Percentiles rank a stretch among this genome's conserved stretches.
phyloP scores from a whole-genome alignment of 2,113 vertebrate genomes.

The Embiotoca jacksoni region DNA sequence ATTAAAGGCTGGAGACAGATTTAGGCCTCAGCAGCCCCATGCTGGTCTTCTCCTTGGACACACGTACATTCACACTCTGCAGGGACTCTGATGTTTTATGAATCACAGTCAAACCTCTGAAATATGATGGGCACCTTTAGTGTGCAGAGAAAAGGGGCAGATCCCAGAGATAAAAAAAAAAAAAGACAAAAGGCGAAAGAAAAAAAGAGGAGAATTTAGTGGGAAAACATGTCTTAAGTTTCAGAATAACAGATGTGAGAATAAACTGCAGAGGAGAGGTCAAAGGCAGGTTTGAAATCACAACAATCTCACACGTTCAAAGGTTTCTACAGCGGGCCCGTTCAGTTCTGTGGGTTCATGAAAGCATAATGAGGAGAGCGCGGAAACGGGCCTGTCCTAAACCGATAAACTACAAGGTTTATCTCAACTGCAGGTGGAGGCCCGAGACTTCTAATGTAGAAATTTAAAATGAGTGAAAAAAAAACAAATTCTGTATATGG shows the following conservation, averaged over 20 bases:
- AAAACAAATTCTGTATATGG: neutral
- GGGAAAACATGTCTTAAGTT: neutral
- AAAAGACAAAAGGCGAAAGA: neutral
- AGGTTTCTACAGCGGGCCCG: slow-evolving; percentile 21
- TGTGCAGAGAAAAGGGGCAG: neutral
- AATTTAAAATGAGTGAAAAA: slow-evolving; percentile 20
- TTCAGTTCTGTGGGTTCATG: slow-evolving; percentile 24
- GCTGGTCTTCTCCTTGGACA: slow-evolving; percentile 51
- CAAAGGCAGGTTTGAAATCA: slow-evolving; percentile 18
- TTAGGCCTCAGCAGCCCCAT: slow-evolving; percentile 63
- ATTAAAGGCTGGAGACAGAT: slow-evolving; percentile 79
- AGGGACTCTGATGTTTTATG: slow-evolving; percentile 71
- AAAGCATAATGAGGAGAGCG: slow-evolving; percentile 34
- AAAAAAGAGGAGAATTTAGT: neutral
- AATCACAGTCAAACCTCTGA: slow-evolving; percentile 49
- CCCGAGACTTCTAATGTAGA: slow-evolving; percentile 5
- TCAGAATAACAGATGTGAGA: slow-evolving; percentile 5
- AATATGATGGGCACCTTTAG: slow-evolving; percentile 22
- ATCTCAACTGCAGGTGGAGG: slow-evolving; percentile 18
- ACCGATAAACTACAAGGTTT: slow-evolving; percentile 21
- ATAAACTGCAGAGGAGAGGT: neutral
- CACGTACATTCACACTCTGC: slow-evolving; percentile 18
- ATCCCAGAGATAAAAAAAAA: slow-evolving; percentile 17
- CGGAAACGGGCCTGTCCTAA: neutral
- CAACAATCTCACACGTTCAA: slow-evolving; percentile 14